Evolutionary conservation across 2,888 invertebrate species (phyloP).

Genomic region (Rambutsinella grinnellia): DNA sequence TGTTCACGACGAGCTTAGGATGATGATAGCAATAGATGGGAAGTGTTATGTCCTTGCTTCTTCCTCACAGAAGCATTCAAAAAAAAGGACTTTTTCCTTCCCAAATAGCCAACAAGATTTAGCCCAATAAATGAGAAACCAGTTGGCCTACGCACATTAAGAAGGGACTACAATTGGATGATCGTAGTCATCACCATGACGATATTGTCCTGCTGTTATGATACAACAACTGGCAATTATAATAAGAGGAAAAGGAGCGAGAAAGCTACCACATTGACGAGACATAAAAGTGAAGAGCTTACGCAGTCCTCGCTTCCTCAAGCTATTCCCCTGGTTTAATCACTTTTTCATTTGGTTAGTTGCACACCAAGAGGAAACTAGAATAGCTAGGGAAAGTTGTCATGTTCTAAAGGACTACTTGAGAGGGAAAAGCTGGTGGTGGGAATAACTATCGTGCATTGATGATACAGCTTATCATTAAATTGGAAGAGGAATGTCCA

Average conservation of each 20-base stretch:
- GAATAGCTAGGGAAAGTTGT: too few species aligned
- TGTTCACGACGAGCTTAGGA: not conserved
- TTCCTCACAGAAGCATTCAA: not conserved
- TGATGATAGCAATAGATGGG: not conserved
- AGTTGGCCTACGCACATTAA: conserved; percentile 1
- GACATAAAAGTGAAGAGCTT: not conserved
- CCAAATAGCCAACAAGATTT: not conserved
- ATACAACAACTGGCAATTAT: not conserved
- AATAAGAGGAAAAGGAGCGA: too few species aligned
- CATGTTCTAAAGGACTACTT: too few species aligned
- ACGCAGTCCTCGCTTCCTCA: not conserved
- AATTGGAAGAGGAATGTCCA: not conserved
- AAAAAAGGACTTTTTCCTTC: too few species aligned
- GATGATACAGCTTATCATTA: not conserved
- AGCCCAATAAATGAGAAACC: not conserved
- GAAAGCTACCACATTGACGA: too few species aligned
- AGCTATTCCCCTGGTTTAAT: not conserved
- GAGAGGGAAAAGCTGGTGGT: too few species aligned
- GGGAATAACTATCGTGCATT: not conserved
- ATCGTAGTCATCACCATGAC: not conserved
- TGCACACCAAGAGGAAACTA: not conserved
- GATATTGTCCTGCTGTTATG: not conserved
- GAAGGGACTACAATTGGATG: conserved; percentile 28
- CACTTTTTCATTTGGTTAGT: not conserved
- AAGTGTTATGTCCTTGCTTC: not conserved